These are phyloP conservation scores for Archips crataeganus DNA, from an alignment of 2,888 invertebrate genomes.

Conservation along the genomic window DNA sequence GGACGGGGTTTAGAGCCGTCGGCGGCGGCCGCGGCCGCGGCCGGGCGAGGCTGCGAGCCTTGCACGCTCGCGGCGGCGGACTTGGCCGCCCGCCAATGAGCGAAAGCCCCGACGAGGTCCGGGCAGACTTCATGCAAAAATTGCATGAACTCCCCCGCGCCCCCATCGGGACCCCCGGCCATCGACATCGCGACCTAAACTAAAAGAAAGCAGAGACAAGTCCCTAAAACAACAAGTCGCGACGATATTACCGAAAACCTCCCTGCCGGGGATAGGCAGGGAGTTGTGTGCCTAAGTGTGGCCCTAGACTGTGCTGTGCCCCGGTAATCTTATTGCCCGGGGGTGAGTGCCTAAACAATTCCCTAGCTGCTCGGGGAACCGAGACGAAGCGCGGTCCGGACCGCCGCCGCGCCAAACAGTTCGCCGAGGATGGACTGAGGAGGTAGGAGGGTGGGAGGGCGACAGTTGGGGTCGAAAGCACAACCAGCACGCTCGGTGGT, in stretches of 20 bases:
- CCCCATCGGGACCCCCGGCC: background rate
- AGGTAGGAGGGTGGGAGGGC: conserved; percentile 4
- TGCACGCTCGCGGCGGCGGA: background rate
- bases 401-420: background rate
- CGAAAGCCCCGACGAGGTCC: background rate
- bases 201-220: background rate
- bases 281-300: background rate
- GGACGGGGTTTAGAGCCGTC: too few relatives aligned
- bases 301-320: background rate
- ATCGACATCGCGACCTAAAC: too few relatives aligned
- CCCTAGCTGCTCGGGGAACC: background rate
- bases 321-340: conserved; percentile 6
- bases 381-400: background rate
- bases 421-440: background rate
- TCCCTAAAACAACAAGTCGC: accelerated
- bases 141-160: background rate
- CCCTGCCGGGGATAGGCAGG: conserved; percentile 3
- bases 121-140: background rate
- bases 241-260: background rate
- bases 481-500: too few relatives aligned
- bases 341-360: background rate
- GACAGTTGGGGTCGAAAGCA: background rate
- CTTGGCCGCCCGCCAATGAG: background rate
- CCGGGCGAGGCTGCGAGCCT: background rate
- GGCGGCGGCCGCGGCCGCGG: background rate